Conservation (phyloP, 1,140 invertebrate species). For the Drosophila lowei region DNA sequence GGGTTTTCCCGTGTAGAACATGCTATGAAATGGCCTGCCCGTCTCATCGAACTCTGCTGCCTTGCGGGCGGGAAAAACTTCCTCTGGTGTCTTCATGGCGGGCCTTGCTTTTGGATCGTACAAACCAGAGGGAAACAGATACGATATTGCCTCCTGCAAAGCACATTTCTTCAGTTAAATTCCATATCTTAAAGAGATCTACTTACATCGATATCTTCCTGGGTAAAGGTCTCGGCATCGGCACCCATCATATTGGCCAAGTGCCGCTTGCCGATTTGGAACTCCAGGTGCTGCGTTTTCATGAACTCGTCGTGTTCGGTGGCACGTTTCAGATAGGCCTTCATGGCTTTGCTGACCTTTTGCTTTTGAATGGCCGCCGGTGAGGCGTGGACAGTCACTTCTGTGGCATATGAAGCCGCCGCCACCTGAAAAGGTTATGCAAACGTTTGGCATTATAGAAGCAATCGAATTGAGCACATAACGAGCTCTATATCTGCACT, state of each 20-base stretch:
- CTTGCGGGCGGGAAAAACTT: slow-evolving; percentile 93
- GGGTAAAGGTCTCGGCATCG: slow-evolving; percentile 93
- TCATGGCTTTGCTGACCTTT: slow-evolving; percentile 93
- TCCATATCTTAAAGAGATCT: neutral
- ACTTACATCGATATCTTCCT: slow-evolving; percentile 93
- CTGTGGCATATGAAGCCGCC: slow-evolving; percentile 53
- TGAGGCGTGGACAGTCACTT: slow-evolving; percentile 74
- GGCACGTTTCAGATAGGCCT: slow-evolving; percentile 92
- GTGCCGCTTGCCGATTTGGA: slow-evolving; percentile 95
- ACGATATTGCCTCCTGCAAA: slow-evolving; percentile 91
- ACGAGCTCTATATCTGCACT: neutral
- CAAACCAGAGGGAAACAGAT: slow-evolving; percentile 96
- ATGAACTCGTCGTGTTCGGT: slow-evolving; percentile 93
- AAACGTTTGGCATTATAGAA: slow-evolving; percentile 37
- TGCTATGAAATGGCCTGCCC: slow-evolving; percentile 93
- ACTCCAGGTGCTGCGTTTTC: slow-evolving; percentile 91
- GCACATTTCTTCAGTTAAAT: slow-evolving; percentile 7
- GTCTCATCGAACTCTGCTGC: slow-evolving; percentile 94
- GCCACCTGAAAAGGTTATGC: slow-evolving; percentile 64
- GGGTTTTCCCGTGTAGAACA: slow-evolving; percentile 95
- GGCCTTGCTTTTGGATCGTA: slow-evolving; percentile 92
- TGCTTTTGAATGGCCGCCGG: slow-evolving; percentile 84
- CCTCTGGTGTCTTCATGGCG: slow-evolving; percentile 92
- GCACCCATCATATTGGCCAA: slow-evolving; percentile 99
- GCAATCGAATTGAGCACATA: neutral